Percentiles rank a stretch among this genome's conserved stretches.
These are phyloP conservation scores for Thalassarche chlororhynchos DNA, from an alignment of 2,113 vertebrate species.

Conservation along the genomic window DNA sequence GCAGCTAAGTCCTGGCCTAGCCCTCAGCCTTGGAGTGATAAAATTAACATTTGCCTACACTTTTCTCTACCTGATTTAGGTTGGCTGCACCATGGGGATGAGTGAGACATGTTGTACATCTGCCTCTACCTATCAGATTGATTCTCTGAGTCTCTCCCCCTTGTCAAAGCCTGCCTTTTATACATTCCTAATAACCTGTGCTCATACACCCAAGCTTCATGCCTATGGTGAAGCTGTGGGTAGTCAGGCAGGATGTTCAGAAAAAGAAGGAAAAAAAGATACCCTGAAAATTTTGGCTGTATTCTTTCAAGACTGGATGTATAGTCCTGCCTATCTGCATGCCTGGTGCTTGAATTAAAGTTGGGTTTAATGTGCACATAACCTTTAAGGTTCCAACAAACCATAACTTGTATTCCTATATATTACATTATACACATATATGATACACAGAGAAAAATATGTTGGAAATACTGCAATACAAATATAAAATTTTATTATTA, in stretches of 20 bases:
- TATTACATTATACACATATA: not conserved
- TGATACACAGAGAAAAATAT: not conserved
- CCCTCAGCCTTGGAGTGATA: not conserved
- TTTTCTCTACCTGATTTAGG: not conserved
- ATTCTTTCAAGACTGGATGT: not conserved
- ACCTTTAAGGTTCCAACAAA: not conserved
- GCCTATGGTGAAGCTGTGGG: not conserved
- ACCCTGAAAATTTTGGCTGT: not conserved
- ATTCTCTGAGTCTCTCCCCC: not conserved
- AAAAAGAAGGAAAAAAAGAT: not conserved
- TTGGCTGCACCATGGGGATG: too few relatives aligned
- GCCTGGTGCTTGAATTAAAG: not conserved
- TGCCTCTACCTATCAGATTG: not conserved
- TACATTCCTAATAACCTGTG: not conserved
- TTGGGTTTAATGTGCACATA: not conserved
- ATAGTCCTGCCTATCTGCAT: not conserved
- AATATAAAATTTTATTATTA: not conserved
- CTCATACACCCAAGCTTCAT: not conserved
- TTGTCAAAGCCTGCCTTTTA: not conserved
- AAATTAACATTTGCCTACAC: not conserved
- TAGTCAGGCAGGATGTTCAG: not conserved
- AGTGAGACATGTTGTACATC: not conserved
- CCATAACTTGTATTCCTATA: not conserved
- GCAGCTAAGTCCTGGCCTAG: not conserved
- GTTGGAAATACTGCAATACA: not conserved